Percentiles rank a stretch among this genome's conserved stretches.
Evolutionary conservation across 2,113 vertebrate genomes (phyloP).

Genomic region (Okapia johnstoni): DNA sequence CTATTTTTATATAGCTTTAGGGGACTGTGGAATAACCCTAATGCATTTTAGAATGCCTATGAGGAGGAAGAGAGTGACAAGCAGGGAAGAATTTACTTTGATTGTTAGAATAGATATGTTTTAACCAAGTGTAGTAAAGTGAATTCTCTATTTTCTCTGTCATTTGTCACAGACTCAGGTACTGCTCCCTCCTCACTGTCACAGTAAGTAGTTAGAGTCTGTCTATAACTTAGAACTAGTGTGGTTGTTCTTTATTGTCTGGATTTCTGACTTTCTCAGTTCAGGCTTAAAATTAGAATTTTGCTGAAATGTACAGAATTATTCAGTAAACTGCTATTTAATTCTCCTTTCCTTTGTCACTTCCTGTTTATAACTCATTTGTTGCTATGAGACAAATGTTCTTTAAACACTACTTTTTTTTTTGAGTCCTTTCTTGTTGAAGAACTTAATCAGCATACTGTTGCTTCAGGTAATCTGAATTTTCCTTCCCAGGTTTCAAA

Average conservation of each 20-base stretch:
- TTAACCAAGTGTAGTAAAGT: background rate
- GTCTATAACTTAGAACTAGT: background rate
- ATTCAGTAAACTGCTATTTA: background rate
- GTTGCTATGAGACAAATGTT: conserved; percentile 24
- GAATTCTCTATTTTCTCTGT: background rate
- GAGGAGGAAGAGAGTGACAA: background rate
- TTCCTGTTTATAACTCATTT: conserved; percentile 31
- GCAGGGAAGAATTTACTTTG: background rate
- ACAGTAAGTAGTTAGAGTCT: background rate
- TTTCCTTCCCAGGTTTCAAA: background rate
- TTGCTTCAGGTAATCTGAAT: background rate
- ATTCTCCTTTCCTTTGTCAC: background rate
- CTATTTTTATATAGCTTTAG: background rate
- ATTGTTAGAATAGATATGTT: background rate
- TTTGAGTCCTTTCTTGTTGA: background rate
- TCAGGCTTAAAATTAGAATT: background rate
- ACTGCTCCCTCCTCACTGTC: background rate
- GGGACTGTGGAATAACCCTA: background rate
- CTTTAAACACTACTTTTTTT: background rate
- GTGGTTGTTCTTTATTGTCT: background rate
- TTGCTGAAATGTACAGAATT: background rate
- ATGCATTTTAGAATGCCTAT: background rate
- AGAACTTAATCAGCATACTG: background rate
- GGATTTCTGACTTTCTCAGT: background rate
- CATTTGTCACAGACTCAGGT: background rate